Evolutionary conservation across 2,888 invertebrate species (phyloP), one percentile per base, ranked within the genome.

Genomic region (Nephrotoma flavescens): DNA sequence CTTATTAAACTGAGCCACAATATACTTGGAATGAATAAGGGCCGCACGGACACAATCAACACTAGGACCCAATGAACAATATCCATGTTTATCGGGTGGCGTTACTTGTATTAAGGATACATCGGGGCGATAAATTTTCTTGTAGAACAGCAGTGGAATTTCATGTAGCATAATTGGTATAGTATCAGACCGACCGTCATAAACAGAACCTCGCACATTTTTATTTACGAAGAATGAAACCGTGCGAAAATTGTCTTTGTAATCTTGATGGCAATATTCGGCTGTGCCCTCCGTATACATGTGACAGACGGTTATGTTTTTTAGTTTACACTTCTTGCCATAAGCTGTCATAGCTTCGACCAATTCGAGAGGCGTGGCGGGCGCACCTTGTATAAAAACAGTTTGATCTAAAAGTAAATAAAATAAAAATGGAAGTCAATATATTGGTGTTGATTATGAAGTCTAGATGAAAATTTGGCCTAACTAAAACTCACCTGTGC

Each of bases 101-200:
- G 97, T 96, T 0, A 97, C 85, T 19, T 42, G 44, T 87, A 97
- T 94, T 6, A 97, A 91, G 42, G 96, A 94, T 47, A 98, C 96
- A 91, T 98, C 96, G 0, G 98, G 96, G 90, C 95, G 93, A 87
- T 98, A 93, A 89, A 97, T 96, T 90, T 96, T 95, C 89, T 94
- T 94, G 89, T 96, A 94, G 92, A 99, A 99, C 87, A 99, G 92
- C 88, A 94, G 93, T 1, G 98, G 98, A 89, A 98, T 98, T 91
- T 99, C 98, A 88, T 96, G 96, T 5, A 99, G 93, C 92, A 98
- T 99, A 89, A 98, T 97, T 3, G 98, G 97, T 88, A 97, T 95
- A 88, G 95, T 95, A 90, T 98, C 98, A 0, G 96, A 97, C 85
- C 96, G 93, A 0, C 98, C 98, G 12, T 96, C 96, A 2, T 95